Evolutionary conservation across 2,113 vertebrate genomes (phyloP).

Genomic region (Pterocles orientalis): DNA sequence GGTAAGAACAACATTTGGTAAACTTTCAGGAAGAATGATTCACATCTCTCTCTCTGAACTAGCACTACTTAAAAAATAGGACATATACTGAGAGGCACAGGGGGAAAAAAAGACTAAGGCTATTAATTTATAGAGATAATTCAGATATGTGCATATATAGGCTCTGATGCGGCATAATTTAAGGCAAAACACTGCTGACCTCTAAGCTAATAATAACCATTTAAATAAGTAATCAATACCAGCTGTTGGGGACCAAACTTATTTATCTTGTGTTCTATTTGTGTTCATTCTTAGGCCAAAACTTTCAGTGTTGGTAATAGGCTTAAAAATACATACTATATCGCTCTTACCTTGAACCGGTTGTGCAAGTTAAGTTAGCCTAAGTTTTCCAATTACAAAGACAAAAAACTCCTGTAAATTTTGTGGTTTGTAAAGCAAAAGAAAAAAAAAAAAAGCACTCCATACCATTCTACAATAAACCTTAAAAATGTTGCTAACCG

Average conservation of each 20-base stretch:
- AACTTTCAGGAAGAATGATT: neutral
- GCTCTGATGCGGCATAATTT: neutral
- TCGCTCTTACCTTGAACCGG: fast-evolving
- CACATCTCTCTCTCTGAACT: neutral
- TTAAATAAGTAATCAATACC: neutral
- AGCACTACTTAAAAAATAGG: neutral
- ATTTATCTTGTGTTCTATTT: neutral
- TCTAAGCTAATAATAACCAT: neutral
- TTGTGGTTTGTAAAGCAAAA: neutral
- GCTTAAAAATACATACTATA: neutral
- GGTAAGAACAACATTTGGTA: neutral
- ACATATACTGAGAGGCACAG: neutral
- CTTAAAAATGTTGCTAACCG: neutral
- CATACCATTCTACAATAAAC: neutral
- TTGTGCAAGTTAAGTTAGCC: neutral
- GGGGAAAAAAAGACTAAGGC: neutral
- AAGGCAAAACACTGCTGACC: neutral
- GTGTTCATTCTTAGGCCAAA: neutral
- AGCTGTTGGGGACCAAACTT: neutral
- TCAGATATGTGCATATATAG: neutral
- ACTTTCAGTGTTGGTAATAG: neutral
- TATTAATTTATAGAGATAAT: neutral
- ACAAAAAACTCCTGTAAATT: neutral
- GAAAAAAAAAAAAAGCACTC: neutral
- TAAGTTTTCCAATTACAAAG: neutral